phyloP scores from a whole-genome alignment of 2,888 invertebrate species.

The Zeuzera pyrina region DNA sequence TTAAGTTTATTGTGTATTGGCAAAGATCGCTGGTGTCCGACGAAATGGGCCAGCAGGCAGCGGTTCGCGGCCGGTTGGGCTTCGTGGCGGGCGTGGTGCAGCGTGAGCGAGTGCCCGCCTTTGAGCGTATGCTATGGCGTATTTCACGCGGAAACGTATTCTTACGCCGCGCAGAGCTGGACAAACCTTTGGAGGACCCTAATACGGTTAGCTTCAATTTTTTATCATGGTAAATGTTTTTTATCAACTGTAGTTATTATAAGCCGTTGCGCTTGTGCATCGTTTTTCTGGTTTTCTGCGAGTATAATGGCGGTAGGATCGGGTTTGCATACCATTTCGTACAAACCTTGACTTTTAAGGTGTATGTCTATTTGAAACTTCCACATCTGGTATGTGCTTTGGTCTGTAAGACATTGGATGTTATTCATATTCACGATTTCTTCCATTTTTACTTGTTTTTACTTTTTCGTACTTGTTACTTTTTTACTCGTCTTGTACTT shows the following conservation, averaged over 20 bases:
- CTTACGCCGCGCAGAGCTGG: conserved; percentile 87
- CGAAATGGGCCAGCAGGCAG: conserved; percentile 50
- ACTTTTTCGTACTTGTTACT: no score
- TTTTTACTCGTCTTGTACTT: not conserved
- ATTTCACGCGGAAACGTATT: conserved; percentile 95
- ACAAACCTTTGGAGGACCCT: conserved; percentile 87
- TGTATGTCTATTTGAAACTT: no score
- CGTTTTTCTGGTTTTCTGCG: not conserved
- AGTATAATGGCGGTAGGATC: not conserved
- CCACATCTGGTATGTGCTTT: no score
- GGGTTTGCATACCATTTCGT: no score
- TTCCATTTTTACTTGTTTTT: no score
- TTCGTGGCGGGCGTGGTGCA: conserved; percentile 96
- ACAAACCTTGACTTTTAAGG: no score
- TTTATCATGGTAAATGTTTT: no score
- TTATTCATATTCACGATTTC: no score
- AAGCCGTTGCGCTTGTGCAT: no score
- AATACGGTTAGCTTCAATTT: conserved; percentile 76
- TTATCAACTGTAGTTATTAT: no score
- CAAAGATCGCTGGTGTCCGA: conserved; percentile 63
- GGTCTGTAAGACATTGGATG: no score
- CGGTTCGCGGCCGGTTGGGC: conserved; percentile 71
- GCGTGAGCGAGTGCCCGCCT: conserved; percentile 89
- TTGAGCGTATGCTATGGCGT: conserved; percentile 95
- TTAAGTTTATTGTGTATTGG: no score